A percentile compares a stretch with the other conserved stretches of the same genome.
Evolutionary conservation across 1,140 invertebrate genomes (phyloP).

Genomic region (Arion vulgaris): DNA sequence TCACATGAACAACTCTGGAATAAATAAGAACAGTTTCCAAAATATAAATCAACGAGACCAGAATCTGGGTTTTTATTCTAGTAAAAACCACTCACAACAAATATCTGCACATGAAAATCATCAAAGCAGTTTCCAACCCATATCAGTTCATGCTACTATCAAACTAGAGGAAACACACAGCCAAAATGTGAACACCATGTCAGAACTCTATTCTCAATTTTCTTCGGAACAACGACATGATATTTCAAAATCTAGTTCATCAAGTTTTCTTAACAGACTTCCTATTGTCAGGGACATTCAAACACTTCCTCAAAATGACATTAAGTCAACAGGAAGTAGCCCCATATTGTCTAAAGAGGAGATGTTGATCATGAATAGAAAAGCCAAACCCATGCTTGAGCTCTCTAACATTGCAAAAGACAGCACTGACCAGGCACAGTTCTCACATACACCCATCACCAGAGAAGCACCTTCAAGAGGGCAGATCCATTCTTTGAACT

Average conservation of each 20-base stretch:
- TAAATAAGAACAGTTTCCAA: not conserved
- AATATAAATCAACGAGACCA: not conserved
- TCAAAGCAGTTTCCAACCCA: not conserved
- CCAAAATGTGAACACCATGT: not conserved
- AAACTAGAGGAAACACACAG: not conserved
- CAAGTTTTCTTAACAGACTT: not conserved
- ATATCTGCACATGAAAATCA: not conserved
- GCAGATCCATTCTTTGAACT: conserved; percentile 60
- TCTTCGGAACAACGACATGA: not conserved
- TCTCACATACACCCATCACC: conserved; percentile 31
- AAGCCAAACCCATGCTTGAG: conserved; percentile 56
- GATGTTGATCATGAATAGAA: conserved; percentile 67
- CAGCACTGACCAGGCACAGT: not conserved
- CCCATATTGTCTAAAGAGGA: conserved; percentile 55
- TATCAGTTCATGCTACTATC: not conserved
- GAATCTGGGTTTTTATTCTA: not conserved
- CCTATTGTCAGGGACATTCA: not conserved
- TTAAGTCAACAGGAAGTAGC: not conserved
- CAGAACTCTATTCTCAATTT: not conserved
- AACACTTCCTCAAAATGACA: not conserved
- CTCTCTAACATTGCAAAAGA: conserved; percentile 36
- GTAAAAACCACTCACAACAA: not conserved
- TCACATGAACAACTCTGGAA: not conserved
- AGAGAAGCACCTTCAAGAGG: conserved; percentile 46
- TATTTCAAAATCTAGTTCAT: conserved; percentile 27